Evolutionary conservation across 1,140 invertebrate species (phyloP).

Genomic region (Magallana angulata): DNA sequence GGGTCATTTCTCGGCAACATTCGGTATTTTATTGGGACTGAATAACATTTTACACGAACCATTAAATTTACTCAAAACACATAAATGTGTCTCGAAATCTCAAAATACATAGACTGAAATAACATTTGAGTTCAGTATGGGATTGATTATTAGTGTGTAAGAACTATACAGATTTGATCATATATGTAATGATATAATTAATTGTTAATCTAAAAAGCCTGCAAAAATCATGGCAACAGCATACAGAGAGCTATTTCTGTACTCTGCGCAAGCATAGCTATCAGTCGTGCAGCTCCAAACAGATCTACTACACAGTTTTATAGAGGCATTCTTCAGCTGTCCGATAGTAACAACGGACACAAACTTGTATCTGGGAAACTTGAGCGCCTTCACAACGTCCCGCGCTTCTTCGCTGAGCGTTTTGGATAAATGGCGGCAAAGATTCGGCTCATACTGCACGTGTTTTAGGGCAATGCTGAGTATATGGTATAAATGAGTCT

Average conservation of each 20-base stretch:
- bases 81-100: too few species aligned
- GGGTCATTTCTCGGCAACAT: too few species aligned
- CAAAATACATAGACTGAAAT: too few species aligned
- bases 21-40: too few species aligned
- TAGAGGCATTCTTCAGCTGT: conserved; percentile 29
- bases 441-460: conserved; percentile 35
- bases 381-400: conserved; percentile 44
- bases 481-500: background rate
- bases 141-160: too few species aligned
- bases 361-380: conserved; percentile 55
- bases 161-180: too few species aligned
- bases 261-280: conserved; percentile 41
- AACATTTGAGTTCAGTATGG: too few species aligned
- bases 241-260: conserved; percentile 42
- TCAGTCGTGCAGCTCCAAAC: conserved; percentile 44
- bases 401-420: conserved; percentile 43
- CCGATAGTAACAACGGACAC: conserved; percentile 52
- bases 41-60: too few species aligned
- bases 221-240: conserved; percentile 49
- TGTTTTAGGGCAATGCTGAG: background rate
- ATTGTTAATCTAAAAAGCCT: conserved; percentile 37
- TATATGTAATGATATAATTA: too few species aligned
- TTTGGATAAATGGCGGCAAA: conserved; percentile 37
- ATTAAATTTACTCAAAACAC: too few species aligned
- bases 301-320: conserved; percentile 37